Evolutionary conservation across 2,888 invertebrate genomes (phyloP).

Genomic region (Sinohyriopsis cumingii): DNA sequence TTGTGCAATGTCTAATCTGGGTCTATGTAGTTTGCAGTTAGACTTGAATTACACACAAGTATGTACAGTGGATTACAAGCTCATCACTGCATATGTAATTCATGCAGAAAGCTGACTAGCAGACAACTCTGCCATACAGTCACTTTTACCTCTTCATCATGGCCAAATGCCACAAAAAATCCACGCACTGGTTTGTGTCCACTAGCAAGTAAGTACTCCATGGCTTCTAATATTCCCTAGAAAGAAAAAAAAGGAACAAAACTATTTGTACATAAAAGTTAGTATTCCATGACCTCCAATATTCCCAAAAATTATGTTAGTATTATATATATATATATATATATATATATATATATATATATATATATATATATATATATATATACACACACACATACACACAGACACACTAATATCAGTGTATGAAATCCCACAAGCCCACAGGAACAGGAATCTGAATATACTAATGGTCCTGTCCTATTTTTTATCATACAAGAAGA

Average conservation of each 20-base stretch:
- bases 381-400: no score
- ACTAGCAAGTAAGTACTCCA: conserved; percentile 70
- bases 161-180: conserved; percentile 75
- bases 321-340: conserved; percentile 1
- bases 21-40: no score
- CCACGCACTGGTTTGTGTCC: conserved; percentile 71
- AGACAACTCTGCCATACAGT: not conserved
- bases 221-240: conserved; percentile 73
- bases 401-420: no score
- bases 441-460: no score
- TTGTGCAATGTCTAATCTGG: no score
- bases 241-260: conserved; percentile 13
- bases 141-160: conserved; percentile 74
- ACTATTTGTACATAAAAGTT: conserved; percentile 42
- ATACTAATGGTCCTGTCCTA: no score
- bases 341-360: conserved; percentile 3
- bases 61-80: no score
- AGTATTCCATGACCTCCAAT: conserved; percentile 73
- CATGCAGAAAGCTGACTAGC: no score
- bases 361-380: not conserved
- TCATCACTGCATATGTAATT: no score
- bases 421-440: no score
- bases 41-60: no score
- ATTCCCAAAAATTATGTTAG: conserved; percentile 68
- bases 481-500: no score